phyloP scores from a whole-genome alignment of 2,797 vertebrate species.

The Tenualosa thibaudeaui region DNA sequence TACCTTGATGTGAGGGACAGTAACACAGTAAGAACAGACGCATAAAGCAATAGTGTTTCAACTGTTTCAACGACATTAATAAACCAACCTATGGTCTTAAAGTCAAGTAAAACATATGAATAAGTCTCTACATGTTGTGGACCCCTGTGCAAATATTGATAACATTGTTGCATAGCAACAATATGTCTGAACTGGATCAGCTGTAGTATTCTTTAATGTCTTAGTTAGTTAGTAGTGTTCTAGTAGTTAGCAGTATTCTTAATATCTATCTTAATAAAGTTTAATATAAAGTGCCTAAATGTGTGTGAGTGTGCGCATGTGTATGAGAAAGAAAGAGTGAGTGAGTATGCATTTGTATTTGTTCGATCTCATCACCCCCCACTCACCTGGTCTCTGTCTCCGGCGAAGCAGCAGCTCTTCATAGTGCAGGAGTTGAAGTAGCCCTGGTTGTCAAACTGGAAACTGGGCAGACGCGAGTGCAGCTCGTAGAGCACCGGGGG shows the following conservation, averaged over 20 bases:
- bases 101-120: too few species aligned
- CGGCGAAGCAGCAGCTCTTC: constrained; percentile 99
- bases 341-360: background rate
- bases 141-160: too few species aligned
- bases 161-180: too few species aligned
- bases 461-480: constrained; percentile 94
- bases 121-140: background rate
- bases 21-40: background rate
- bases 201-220: background rate
- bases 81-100: background rate
- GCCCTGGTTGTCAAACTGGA: constrained; percentile 99
- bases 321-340: background rate
- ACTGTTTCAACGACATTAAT: background rate
- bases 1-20: background rate
- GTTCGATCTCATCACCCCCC: background rate
- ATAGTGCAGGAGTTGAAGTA: constrained; percentile 99
- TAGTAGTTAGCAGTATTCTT: too few species aligned
- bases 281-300: background rate
- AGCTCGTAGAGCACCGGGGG: constrained; percentile 97
- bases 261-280: too few species aligned
- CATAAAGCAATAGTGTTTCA: too few species aligned
- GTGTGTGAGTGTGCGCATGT: background rate
- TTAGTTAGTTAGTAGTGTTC: too few species aligned
- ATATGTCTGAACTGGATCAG: background rate
- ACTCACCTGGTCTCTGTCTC: constrained; percentile 92